Percentiles rank a stretch among this genome's conserved stretches.
Evolutionary conservation across 2,888 invertebrate genomes (phyloP).

Genomic region (Acanthoscelides obtectus): DNA sequence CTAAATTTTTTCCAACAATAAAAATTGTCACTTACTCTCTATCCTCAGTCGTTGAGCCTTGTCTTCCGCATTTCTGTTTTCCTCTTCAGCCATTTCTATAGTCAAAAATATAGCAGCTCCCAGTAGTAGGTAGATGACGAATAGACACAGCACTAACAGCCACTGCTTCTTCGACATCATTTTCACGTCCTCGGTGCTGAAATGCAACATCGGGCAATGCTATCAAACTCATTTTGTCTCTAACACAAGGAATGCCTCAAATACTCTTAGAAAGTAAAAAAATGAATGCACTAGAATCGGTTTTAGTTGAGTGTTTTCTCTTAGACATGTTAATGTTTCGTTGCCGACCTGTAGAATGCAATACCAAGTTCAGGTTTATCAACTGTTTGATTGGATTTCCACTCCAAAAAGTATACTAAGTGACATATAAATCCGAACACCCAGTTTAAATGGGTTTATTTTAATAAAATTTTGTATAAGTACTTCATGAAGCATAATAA

Average conservation of each 20-base stretch:
- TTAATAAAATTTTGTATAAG: no score
- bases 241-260: background rate
- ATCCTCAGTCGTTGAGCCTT: conserved; percentile 45
- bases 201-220: background rate
- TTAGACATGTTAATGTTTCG: no score
- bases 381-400: no score
- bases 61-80: conserved; percentile 54
- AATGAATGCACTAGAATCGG: no score
- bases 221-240: background rate
- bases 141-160: conserved; percentile 33
- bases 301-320: no score
- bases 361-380: no score
- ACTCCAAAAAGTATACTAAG: no score
- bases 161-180: conserved; percentile 39
- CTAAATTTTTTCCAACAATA: no score
- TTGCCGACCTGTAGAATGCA: no score
- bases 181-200: conserved; percentile 6
- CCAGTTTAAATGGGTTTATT: no score
- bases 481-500: no score
- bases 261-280: background rate
- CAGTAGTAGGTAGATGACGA: conserved; percentile 51
- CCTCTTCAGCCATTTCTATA: conserved; percentile 72
- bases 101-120: conserved; percentile 84
- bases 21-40: conserved; percentile 27
- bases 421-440: no score